phyloP scores from a whole-genome alignment of 2,113 vertebrate genomes.

The Diphyllodes magnificus region DNA sequence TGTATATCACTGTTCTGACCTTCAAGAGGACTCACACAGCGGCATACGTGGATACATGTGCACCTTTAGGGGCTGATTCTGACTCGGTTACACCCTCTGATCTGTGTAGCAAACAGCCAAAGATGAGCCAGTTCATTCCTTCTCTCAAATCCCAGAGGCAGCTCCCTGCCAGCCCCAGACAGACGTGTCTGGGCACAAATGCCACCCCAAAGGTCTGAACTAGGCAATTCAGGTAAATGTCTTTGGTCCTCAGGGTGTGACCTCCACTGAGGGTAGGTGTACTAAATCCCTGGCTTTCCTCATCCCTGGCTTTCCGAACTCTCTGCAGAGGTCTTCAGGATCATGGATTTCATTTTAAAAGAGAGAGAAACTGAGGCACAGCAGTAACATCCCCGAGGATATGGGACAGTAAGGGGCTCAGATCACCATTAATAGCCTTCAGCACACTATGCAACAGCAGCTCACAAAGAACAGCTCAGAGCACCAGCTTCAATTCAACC shows the following conservation, averaged over 20 bases:
- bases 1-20: not conserved
- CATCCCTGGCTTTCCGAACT: not conserved
- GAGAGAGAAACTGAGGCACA: not conserved
- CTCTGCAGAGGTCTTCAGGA: not conserved
- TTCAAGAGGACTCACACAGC: not conserved
- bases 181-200: not conserved
- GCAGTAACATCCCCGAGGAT: fast-evolving
- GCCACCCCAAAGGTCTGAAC: not conserved
- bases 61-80: not conserved
- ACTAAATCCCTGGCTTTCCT: not conserved
- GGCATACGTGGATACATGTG: fast-evolving
- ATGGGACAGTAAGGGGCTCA: not conserved
- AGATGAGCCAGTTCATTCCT: not conserved
- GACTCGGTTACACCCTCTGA: not conserved
- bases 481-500: not conserved
- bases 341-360: not conserved
- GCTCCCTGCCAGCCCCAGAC: not conserved
- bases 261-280: not conserved
- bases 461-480: not conserved
- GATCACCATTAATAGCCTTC: not conserved
- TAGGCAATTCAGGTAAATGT: not conserved
- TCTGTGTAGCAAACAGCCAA: not conserved
- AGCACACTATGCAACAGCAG: fast-evolving
- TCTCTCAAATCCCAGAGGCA: not conserved
- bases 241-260: not conserved